phyloP scores from a whole-genome alignment of 92 coral and sea anemone genomes.

The Porites rus region DNA sequence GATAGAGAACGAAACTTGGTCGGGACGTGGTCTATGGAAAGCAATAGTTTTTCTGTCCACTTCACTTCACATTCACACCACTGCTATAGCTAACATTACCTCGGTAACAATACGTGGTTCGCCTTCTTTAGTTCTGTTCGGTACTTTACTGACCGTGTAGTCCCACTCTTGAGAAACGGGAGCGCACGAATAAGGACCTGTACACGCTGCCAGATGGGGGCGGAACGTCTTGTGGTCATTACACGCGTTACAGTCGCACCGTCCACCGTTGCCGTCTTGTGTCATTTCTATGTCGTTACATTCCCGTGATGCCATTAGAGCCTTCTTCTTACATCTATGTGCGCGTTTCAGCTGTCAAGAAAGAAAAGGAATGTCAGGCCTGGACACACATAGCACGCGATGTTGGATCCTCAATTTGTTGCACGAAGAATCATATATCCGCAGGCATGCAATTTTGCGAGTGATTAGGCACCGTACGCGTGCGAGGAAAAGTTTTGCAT shows the following conservation, averaged over 20 bases:
- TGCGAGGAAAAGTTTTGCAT: too few relatives aligned
- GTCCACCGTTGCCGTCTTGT: constrained; percentile 21
- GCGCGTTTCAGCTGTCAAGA: constrained; percentile 44
- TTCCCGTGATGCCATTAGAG: constrained; percentile 17
- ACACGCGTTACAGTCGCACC: constrained; percentile 37
- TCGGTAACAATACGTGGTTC: constrained; percentile 39
- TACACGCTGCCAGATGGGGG: constrained; percentile 45
- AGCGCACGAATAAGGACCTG: constrained; percentile 45
- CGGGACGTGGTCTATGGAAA: too few relatives aligned
- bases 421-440: too few relatives aligned
- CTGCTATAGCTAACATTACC: constrained; percentile 1
- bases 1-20: too few relatives aligned
- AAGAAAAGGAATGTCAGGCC: too few relatives aligned
- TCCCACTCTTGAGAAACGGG: constrained; percentile 45
- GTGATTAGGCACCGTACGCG: too few relatives aligned
- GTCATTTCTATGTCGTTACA: constrained; percentile 20
- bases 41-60: too few relatives aligned
- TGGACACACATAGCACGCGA: too few relatives aligned
- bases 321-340: constrained; percentile 37
- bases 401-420: too few relatives aligned
- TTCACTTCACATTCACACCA: not conserved
- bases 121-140: constrained; percentile 42
- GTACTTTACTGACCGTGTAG: constrained; percentile 39
- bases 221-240: constrained; percentile 38
- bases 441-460: too few relatives aligned